Evolutionary conservation across 2,888 invertebrate species (phyloP).

Genomic region (Tuberolachnus salignus): DNA sequence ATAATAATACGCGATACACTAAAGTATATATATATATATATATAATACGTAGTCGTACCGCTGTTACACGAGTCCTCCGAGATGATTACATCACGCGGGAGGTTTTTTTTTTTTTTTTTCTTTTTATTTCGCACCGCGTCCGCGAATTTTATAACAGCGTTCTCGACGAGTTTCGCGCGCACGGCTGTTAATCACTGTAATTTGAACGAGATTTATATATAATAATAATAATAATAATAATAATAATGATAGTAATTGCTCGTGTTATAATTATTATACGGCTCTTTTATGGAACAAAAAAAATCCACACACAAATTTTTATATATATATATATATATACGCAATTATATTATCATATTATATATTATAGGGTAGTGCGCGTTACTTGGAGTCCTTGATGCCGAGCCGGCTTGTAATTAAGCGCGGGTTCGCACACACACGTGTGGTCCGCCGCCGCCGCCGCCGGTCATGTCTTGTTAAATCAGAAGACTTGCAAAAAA

Average conservation of each 20-base stretch:
- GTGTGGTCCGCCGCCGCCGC: slow-evolving; percentile 18
- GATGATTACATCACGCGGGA: slow-evolving; percentile 28
- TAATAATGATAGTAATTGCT: slow-evolving; percentile 15
- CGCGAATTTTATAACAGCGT: slow-evolving; percentile 26
- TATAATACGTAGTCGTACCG: neutral
- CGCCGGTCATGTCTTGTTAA: neutral
- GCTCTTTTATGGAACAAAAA: too few species aligned
- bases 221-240: too few species aligned
- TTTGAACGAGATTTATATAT: slow-evolving; percentile 32
- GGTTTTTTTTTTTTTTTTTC: too few species aligned
- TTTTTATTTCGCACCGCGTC: too few species aligned
- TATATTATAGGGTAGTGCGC: neutral
- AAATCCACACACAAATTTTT: neutral
- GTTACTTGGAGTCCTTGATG: slow-evolving; percentile 3
- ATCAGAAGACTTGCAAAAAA: slow-evolving; percentile 36
- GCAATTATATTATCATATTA: neutral
- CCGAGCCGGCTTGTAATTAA: slow-evolving; percentile 32
- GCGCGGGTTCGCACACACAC: neutral
- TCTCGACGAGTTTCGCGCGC: neutral
- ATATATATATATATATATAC: too few species aligned
- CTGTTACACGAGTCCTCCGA: neutral
- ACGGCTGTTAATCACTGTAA: slow-evolving; percentile 21
- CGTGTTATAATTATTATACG: slow-evolving; percentile 2
- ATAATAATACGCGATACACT: too few species aligned
- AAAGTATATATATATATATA: too few species aligned